These are phyloP conservation scores for Octomys mimax DNA, from an alignment of 2,797 vertebrate species.

Conservation along the genomic window DNA sequence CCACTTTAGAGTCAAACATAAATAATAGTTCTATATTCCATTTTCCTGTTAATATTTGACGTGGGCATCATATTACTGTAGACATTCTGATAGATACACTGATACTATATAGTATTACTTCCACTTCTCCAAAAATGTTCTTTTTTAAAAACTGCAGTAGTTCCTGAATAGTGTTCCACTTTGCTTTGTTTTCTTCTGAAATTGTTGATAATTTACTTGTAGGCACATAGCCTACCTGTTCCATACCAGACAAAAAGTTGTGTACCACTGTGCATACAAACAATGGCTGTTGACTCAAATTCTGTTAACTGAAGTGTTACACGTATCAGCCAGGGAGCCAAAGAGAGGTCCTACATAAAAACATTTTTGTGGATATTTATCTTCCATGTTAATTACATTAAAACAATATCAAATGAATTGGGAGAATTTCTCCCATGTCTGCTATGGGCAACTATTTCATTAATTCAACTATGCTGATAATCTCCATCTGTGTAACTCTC, in stretches of 20 bases:
- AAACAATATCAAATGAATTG: not conserved
- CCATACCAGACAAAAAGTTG: not conserved
- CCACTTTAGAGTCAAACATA: not conserved
- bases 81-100: not conserved
- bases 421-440: not conserved
- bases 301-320: not conserved
- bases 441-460: not conserved
- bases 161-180: not conserved
- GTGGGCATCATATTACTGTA: not conserved
- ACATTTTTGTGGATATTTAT: not conserved
- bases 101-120: not conserved
- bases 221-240: not conserved
- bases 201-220: constrained; percentile 20
- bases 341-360: not conserved
- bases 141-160: not conserved
- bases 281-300: not conserved
- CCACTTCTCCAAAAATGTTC: too few relatives aligned
- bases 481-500: not conserved
- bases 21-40: not conserved
- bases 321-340: not conserved
- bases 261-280: not conserved
- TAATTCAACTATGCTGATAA: not conserved
- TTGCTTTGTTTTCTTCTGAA: not conserved
- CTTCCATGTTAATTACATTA: constrained; percentile 6
- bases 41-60: not conserved